A percentile compares a stretch with the other conserved stretches of the same genome.
Conservation (phyloP, 1,140 invertebrate genomes). For the Muscidifurax raptorellus region DNA sequence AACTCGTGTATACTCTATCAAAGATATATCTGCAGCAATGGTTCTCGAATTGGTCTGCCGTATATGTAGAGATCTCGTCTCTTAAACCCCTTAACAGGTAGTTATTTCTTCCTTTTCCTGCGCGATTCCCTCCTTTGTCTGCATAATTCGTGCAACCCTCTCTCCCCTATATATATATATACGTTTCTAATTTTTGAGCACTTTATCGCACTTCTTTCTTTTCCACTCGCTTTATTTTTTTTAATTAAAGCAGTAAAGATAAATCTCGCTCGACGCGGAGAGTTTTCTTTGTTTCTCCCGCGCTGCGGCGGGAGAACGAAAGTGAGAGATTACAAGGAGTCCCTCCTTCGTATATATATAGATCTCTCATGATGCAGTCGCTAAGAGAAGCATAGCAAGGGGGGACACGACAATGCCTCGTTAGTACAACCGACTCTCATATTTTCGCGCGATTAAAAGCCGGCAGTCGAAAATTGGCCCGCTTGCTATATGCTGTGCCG, state of each 20-base stretch:
- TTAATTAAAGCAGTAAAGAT: constrained; percentile 43
- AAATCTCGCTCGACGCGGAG: neutral
- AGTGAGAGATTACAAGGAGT: constrained; percentile 2
- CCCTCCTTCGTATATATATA: neutral
- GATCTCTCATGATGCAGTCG: neutral
- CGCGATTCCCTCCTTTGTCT: neutral
- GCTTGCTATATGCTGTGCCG: neutral
- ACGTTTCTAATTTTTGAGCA: neutral
- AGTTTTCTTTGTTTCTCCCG: constrained; percentile 32
- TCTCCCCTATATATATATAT: neutral
- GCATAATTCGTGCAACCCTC: constrained; percentile 6
- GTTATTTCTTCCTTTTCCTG: neutral
- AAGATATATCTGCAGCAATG: too few species aligned
- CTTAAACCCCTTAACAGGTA: constrained; percentile 23
- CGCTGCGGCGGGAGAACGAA: neutral
- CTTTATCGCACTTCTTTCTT: constrained; percentile 4
- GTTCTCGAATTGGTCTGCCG: neutral
- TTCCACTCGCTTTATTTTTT: constrained; percentile 13
- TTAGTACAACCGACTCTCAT: constrained; percentile 18
- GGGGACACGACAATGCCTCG: constrained; percentile 13
- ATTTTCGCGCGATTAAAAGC: constrained; percentile 26
- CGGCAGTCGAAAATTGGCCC: neutral
- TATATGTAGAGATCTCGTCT: neutral
- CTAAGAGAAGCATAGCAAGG: neutral
- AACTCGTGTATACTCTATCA: too few species aligned